Percentiles rank a stretch among this genome's conserved stretches.
Evolutionary conservation across 2,113 vertebrate genomes (phyloP).

Genomic region (Trochalopteron elliotii): DNA sequence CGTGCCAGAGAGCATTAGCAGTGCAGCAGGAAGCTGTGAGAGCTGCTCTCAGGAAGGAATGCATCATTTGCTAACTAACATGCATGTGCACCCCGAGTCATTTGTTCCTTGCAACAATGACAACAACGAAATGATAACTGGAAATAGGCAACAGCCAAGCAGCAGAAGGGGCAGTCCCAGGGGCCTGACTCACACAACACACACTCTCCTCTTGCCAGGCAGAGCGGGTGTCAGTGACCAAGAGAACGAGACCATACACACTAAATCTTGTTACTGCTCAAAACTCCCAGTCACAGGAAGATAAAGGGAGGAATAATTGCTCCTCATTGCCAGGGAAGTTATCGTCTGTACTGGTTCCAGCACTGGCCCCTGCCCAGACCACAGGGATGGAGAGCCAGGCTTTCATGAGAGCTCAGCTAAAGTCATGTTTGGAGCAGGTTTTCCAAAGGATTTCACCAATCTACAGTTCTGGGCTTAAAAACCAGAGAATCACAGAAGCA

Average conservation of each 20-base stretch:
- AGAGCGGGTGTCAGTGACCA: conserved; percentile 22
- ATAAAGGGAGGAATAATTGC: conserved; percentile 29
- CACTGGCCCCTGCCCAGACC: conserved; percentile 34
- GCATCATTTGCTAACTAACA: conserved; percentile 53
- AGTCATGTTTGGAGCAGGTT: neutral
- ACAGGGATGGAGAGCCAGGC: neutral
- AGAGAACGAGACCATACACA: neutral
- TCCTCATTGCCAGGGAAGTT: neutral
- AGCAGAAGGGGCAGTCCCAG: conserved; percentile 44
- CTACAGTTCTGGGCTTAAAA: neutral
- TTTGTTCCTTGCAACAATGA: neutral
- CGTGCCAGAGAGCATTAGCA: conserved; percentile 41
- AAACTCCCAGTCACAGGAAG: neutral
- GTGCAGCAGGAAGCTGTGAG: conserved; percentile 28
- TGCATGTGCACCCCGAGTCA: conserved; percentile 11
- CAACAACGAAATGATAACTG: neutral
- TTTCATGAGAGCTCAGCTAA: neutral
- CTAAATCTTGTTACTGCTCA: conserved; percentile 23
- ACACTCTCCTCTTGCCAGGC: neutral
- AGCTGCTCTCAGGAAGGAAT: conserved; percentile 38
- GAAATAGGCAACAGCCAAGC: conserved; percentile 30
- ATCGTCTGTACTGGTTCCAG: conserved; percentile 27
- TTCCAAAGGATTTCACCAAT: neutral
- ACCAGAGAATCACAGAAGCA: neutral
- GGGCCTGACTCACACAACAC: conserved; percentile 45